phyloP scores from a whole-genome alignment of 2,797 vertebrate genomes.

The Helarctos malayanus region DNA sequence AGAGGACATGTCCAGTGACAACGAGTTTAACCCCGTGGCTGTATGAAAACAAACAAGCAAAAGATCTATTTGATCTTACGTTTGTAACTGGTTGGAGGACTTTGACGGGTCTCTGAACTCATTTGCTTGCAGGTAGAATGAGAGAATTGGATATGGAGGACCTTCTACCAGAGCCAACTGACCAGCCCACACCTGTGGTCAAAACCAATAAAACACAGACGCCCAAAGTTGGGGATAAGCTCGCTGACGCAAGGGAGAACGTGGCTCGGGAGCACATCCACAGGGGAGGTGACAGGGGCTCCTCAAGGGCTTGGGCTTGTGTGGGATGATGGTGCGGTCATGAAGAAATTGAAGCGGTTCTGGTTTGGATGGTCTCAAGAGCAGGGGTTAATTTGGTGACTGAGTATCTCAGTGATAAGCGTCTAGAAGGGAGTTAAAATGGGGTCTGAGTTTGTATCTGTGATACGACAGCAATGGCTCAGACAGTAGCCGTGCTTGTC shows the following conservation, averaged over 20 bases:
- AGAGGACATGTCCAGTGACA: not conserved
- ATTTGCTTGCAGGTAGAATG: not conserved
- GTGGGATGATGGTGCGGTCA: not conserved
- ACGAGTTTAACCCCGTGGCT: not conserved
- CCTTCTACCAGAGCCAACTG: not conserved
- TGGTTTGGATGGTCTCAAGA: not conserved
- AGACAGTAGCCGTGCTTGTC: not conserved
- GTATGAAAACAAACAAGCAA: not conserved
- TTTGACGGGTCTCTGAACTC: not conserved
- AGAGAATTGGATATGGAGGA: not conserved
- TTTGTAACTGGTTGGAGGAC: not conserved
- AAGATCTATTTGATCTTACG: not conserved
- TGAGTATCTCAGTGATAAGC: accelerated
- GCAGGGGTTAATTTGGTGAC: not conserved
- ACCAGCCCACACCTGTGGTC: not conserved
- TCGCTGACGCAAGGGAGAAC: not conserved
- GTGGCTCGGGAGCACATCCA: not conserved
- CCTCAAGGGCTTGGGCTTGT: not conserved
- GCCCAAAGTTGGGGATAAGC: accelerated
- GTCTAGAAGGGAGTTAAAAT: not conserved
- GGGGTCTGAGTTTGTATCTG: not conserved
- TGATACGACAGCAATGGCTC: not conserved
- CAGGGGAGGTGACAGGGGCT: accelerated
- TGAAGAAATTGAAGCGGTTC: not conserved
- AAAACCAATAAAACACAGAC: not conserved